Conservation (phyloP, 2,888 invertebrate genomes). For the Plutella xylostella region DNA sequence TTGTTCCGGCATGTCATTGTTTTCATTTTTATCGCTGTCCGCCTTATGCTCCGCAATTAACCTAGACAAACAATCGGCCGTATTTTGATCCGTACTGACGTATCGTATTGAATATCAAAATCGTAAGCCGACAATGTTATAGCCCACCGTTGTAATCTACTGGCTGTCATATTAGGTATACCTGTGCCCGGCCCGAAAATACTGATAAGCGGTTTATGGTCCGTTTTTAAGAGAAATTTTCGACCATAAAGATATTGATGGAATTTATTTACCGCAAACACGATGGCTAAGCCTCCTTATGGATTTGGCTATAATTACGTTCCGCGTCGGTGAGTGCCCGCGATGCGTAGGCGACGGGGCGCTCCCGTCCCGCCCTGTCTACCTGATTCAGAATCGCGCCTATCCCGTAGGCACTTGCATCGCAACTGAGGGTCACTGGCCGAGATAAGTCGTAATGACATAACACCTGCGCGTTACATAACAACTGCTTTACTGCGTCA, state of each 20-base stretch:
- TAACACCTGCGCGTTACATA: neutral
- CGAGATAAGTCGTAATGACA: neutral
- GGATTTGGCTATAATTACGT: slow-evolving; percentile 14
- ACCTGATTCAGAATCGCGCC: slow-evolving; percentile 15
- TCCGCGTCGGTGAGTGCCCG: slow-evolving; percentile 10
- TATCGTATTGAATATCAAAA: neutral
- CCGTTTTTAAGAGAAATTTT: slow-evolving; percentile 5
- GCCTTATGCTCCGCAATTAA: neutral
- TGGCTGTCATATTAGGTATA: slow-evolving; percentile 7
- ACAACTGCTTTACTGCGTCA: neutral
- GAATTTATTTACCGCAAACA: slow-evolving; percentile 16
- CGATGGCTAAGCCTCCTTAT: slow-evolving; percentile 15
- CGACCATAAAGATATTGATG: slow-evolving; percentile 18
- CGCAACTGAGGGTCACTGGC: slow-evolving; percentile 6
- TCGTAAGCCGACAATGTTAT: neutral
- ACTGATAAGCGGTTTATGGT: neutral
- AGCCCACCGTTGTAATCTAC: neutral
- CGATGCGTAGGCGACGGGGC: slow-evolving; percentile 10
- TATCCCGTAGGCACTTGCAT: slow-evolving; percentile 14
- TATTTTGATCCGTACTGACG: neutral
- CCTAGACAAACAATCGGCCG: too few species aligned
- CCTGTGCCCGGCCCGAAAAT: slow-evolving; percentile 14
- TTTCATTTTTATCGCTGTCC: neutral
- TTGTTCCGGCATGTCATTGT: neutral
- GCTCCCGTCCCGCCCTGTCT: slow-evolving; percentile 12